Evolutionary conservation across 2,888 invertebrate species (phyloP), one percentile per base, ranked within the genome.

Genomic region (Rhagium mordax): DNA sequence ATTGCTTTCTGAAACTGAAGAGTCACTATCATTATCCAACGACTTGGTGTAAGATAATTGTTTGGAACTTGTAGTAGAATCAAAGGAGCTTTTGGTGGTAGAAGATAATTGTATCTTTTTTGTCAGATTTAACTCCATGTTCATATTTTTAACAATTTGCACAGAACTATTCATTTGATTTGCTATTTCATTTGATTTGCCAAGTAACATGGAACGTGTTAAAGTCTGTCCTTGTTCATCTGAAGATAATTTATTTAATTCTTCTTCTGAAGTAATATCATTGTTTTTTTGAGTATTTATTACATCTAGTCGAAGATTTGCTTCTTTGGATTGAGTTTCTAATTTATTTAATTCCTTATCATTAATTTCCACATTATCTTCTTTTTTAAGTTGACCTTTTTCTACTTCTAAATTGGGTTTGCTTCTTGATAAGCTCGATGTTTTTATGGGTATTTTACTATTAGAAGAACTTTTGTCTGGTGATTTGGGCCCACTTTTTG

Each of bases 1-100:
- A 72, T 88, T 88, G 71, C 87, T 88, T 61, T 88, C 88, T 1
- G 88, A 88, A 10, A 88, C 87, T 13, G 88, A 88, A 6, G 87
- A 87, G 69, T 87, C 87, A 72, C 87, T 86, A 61, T 87, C 87
- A 67, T 87, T 85, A 68, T 87, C 88, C 41, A 88, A 69, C 0
- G 87, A 87, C 82, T 87, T 88, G 0, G 88, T 88, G 76, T 88
- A 88, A 0, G 88, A 88, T 60, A 83, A 81, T 74, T 87, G 87
- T 69, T 86, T 87, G 6, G 86, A 86, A 60, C 81, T 81, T 67
- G 87, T 82, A 2, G 84, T 86, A 0, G 88, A 88, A 65, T 88
- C 88, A 27, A 87, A 80, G 0, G 87, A 87, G 71, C 82, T 86
- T 67, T 61, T 84, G 67, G 85, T 85, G 10, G 82, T 82, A 5